Evolutionary conservation across 2,797 vertebrate species (phyloP), one percentile per base, ranked within the genome.

Genomic region (Pangasius macronema): DNA sequence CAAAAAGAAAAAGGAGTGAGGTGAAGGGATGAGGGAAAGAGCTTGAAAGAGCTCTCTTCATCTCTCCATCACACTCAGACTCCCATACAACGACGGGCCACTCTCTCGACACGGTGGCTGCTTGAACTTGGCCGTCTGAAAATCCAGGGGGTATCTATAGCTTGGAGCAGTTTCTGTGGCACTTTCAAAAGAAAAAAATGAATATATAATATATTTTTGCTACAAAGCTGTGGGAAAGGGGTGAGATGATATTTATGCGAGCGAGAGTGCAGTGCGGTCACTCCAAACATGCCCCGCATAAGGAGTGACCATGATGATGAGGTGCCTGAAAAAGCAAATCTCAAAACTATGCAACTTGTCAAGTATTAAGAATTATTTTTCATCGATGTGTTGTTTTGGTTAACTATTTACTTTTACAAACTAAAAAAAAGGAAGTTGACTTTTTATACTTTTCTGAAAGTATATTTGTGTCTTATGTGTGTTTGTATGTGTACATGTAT

Each of bases 331-430:
- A 96, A 88, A 86, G 76, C 90, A 88, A 93, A 91, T 95, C 96
- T 97, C 92, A 97, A 97, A 98, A 98, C 98, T 99, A 99, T 99
- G 98, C 98, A 99, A 99, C 97, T 96, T 97, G 97, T 96, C 95
- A 94, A 92, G 89, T 96, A 96, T 97, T 97, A 92, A 55, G 53
- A 91, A 87, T 91, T 93, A 90, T 92, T 89, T 91, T 90, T 89
- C 86, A 86, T 90, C 57, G 42, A 88, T 81, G 87, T 89, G 89
- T 92, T 87, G 85, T 91, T 91, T 88, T 86, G 72, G 90, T 91
- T 95, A 95, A 95, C 94, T 96, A 97, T 97, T 97, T 97, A 96
- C 96, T 96, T 96, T 95, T 94, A 4, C 87, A 94, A 96, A 95
- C 86, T 95, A 92, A 46, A 63, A 81, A 95, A 96, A 93, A 94